These are phyloP conservation scores for Amiota mariae DNA, from an alignment of 2,888 invertebrate species.

Conservation along the genomic window DNA sequence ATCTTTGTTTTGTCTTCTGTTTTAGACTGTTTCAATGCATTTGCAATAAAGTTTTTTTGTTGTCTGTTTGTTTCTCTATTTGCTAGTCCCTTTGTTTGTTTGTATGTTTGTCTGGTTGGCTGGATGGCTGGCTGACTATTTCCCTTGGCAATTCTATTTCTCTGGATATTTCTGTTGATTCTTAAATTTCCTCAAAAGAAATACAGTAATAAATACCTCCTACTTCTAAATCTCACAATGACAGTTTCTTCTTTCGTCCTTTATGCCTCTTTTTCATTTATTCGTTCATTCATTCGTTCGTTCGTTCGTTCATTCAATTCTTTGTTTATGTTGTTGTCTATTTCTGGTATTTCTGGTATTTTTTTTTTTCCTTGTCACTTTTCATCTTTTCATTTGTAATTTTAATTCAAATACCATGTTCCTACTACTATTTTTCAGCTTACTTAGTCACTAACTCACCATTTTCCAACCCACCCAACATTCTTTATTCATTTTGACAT, in stretches of 20 bases:
- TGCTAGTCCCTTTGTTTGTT: no score
- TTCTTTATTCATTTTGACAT: not conserved
- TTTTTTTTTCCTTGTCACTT: not conserved
- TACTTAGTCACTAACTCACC: not conserved
- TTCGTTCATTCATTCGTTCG: no score
- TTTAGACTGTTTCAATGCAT: not conserved
- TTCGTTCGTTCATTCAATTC: not conserved
- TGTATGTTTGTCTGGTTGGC: no score
- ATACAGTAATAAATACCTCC: no score
- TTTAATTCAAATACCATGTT: constrained; percentile 12
- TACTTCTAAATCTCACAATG: no score
- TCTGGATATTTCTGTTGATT: not conserved
- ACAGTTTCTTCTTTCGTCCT: not conserved
- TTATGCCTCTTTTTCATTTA: no score
- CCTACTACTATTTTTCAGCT: not conserved
- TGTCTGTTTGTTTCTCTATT: not conserved
- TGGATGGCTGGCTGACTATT: no score
- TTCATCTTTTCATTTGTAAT: constrained; percentile 8
- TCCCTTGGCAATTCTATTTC: not conserved
- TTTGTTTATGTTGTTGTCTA: not conserved
- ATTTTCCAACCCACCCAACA: not conserved
- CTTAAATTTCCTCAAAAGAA: no score
- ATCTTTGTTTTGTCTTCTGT: not conserved
- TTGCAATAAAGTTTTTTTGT: not conserved
- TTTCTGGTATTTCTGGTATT: not conserved